A percentile compares a stretch with the other conserved stretches of the same genome.
Conservation (phyloP, 2,113 vertebrate species). For the Eclectus roratus region DNA sequence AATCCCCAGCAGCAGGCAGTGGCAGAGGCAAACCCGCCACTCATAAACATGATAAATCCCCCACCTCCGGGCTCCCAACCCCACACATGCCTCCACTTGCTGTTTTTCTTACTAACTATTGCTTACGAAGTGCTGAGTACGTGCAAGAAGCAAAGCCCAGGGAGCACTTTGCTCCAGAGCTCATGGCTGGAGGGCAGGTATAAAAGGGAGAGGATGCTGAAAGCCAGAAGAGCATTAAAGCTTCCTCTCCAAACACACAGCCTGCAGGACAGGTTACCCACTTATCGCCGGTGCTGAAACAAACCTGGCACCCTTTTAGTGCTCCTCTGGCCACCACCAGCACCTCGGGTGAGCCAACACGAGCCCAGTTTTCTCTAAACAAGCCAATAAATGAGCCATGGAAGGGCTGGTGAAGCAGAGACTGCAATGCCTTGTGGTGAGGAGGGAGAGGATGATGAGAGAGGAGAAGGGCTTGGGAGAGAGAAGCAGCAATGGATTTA, state of each 20-base stretch:
- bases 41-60: slow-evolving; percentile 53
- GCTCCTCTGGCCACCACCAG: neutral
- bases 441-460: neutral
- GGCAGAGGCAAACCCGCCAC: neutral
- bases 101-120: neutral
- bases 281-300: neutral
- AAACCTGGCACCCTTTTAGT: neutral
- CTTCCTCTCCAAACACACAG: neutral
- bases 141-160: neutral
- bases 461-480: neutral
- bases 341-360: neutral
- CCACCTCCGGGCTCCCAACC: neutral
- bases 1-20: slow-evolving; percentile 39
- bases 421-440: neutral
- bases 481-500: neutral
- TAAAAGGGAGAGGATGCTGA: neutral
- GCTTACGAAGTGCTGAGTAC: neutral
- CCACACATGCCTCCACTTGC: neutral
- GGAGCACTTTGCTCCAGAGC: neutral
- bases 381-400: slow-evolving; percentile 28
- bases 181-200: neutral
- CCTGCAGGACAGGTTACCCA: neutral
- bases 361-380: neutral
- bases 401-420: slow-evolving; percentile 10
- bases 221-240: neutral